phyloP scores from a whole-genome alignment of 2,113 vertebrate species.

The Eolophus roseicapilla region DNA sequence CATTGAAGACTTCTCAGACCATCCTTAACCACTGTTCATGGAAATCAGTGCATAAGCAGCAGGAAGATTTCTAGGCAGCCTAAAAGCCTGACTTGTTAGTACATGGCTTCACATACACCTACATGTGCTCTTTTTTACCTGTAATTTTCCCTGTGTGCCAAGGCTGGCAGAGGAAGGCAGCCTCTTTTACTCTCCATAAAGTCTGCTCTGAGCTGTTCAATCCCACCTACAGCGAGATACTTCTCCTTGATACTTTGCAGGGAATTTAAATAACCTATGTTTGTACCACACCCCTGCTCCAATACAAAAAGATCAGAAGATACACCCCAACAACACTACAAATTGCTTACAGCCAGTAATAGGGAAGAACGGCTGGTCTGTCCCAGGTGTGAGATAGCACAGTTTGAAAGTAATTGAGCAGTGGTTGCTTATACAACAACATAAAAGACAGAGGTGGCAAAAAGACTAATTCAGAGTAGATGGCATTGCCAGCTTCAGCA shows the following conservation, averaged over 20 bases:
- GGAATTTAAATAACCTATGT: neutral
- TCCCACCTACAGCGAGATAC: neutral
- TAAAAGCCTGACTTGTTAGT: neutral
- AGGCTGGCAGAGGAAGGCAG: neutral
- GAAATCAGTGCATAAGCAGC: neutral
- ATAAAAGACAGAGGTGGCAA: neutral
- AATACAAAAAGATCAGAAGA: neutral
- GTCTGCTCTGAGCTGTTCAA: neutral
- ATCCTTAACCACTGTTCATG: neutral
- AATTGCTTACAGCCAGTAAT: neutral
- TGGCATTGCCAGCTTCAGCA: neutral
- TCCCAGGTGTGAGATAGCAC: neutral
- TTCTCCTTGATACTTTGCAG: neutral
- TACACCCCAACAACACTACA: neutral
- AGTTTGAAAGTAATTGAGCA: neutral
- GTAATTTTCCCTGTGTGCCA: neutral
- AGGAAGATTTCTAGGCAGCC: neutral
- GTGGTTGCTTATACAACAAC: conserved; percentile 29
- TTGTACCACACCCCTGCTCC: conserved; percentile 3
- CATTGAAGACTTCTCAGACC: neutral
- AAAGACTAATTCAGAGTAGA: neutral
- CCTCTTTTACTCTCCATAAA: neutral
- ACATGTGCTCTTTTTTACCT: neutral
- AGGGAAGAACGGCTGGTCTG: neutral
- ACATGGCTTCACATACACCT: neutral